Base-by-base conservation (phyloP, 2,888 invertebrate genomes). In the Microlaimidae sp. region DNA sequence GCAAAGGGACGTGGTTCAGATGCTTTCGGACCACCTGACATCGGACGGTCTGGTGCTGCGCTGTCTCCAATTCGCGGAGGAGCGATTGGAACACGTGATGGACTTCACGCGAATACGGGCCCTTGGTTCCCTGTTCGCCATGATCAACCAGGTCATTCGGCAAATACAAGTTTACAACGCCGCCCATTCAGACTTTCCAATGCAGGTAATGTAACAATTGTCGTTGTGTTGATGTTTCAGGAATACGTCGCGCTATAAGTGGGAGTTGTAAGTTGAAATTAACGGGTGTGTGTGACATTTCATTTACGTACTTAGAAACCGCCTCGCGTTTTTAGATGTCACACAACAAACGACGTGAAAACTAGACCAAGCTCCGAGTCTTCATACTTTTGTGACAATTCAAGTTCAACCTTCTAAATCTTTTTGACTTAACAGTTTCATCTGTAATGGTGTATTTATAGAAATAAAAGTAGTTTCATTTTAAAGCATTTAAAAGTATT, bases 91-190 rank as follows among this genome's bases (percentile, higher is more conserved):
- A 68, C 97, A 99, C 69, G 71, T 97, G 49, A 97, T 97, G 97
- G 95, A 95, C 75, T 95, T 95, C 71, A 97, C 95, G 0, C 79
- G 90, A n/a, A 78, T 95, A 59, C 77, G 97, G 53, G 93, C 97
- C 1, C 77, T 97, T 1, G 87, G 87, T 52, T 90, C 93, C 0
- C 76, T 97, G 53, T 97, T 97, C 74, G 92, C 93, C 3, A 93
- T 97, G 90, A 75, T 97, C 43, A 95, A 95, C 73, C 87, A 95
- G 70, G 81, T 85, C 24, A 85, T 75, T 4, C 60, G 69, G 7
- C 90, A 90, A 69, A 82, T 97, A 53, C 74, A 95, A 27, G 82
- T 80, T 43, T 95, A 95, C 73, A 97, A 97, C 74, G 81, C 86
- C 48, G 79, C 81, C 54, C 93, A 97, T 73, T 79, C 81, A 0